Evolutionary conservation across 2,113 vertebrate species (phyloP).

Genomic region (Myrmophylax atrothorax): DNA sequence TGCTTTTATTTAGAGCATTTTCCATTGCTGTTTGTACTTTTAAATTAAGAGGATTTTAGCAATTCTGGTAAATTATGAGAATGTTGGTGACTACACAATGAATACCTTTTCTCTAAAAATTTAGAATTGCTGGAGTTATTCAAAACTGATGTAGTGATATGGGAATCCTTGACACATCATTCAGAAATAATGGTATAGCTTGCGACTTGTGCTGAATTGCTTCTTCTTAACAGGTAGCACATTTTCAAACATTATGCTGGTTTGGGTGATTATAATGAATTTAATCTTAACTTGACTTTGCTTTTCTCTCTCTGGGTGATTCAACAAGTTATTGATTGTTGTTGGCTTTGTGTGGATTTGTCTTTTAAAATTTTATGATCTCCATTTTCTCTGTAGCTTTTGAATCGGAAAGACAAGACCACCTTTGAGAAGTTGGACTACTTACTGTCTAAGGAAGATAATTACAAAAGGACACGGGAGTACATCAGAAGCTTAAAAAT

Average conservation of each 20-base stretch:
- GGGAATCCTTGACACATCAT: neutral
- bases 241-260: neutral
- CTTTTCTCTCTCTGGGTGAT: neutral
- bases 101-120: neutral
- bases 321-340: neutral
- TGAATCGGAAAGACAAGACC: conserved; percentile 92
- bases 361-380: neutral
- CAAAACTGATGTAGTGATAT: neutral
- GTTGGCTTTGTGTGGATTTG: neutral
- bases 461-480: conserved; percentile 91
- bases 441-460: conserved; percentile 92
- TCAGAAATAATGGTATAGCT: neutral
- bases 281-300: neutral
- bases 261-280: neutral
- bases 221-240: neutral
- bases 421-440: conserved; percentile 94
- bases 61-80: neutral
- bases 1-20: neutral
- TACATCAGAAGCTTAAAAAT: conserved; percentile 92
- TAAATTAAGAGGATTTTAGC: neutral
- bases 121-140: neutral
- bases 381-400: conserved; percentile 75
- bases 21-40: neutral
- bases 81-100: neutral
- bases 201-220: neutral